These are phyloP conservation scores for Laothoe populi DNA, from an alignment of 2,888 invertebrate species.

Conservation along the genomic window DNA sequence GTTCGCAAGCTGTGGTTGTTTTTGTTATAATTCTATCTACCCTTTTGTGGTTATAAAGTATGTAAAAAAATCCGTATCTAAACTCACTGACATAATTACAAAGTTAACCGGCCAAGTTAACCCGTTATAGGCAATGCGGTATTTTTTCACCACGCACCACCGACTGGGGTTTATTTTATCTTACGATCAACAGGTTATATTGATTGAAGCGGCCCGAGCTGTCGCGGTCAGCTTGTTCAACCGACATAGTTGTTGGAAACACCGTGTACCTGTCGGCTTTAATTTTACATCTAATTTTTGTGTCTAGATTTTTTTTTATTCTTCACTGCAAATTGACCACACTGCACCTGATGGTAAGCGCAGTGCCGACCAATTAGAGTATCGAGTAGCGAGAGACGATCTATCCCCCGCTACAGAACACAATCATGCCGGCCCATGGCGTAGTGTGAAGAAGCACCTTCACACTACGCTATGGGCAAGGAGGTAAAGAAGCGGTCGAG, in stretches of 20 bases:
- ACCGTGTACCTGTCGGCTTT: not conserved
- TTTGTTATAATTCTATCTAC: no score
- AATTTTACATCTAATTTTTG: not conserved
- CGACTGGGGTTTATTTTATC: constrained; percentile 21
- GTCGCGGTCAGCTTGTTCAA: not conserved
- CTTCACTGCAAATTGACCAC: not conserved
- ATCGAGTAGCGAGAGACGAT: no score
- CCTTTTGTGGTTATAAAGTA: no score
- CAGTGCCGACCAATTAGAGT: no score
- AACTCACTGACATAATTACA: constrained; percentile 17
- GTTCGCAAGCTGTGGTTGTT: no score
- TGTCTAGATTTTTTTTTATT: not conserved
- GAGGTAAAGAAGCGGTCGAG: no score
- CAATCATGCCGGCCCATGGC: no score
- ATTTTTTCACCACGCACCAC: constrained; percentile 32
- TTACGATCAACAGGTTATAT: constrained; percentile 30
- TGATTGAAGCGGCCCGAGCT: constrained; percentile 25
- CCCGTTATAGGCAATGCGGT: constrained; percentile 38
- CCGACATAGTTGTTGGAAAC: constrained; percentile 26
- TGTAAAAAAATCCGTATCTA: no score
- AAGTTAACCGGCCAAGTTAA: constrained; percentile 16
- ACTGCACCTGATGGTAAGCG: no score
- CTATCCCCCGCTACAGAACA: no score
- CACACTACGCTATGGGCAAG: no score
- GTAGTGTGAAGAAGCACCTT: no score